These are phyloP conservation scores for Brachionus paranguensis DNA, from an alignment of 1,140 invertebrate species.

Conservation along the genomic window DNA sequence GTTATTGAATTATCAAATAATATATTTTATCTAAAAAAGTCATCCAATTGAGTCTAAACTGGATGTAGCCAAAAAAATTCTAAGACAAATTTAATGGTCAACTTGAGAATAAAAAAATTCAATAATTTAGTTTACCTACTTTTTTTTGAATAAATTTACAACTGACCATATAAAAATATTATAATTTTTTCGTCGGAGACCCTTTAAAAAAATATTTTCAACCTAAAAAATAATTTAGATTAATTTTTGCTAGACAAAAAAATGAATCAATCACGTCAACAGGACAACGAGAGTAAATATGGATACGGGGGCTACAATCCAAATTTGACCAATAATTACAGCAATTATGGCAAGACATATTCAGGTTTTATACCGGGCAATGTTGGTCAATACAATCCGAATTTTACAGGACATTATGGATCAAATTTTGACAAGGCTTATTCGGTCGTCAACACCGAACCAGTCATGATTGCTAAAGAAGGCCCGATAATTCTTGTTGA, in stretches of 20 bases:
- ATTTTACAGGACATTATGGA: slow-evolving; percentile 8
- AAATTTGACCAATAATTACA: neutral
- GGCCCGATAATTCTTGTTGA: slow-evolving; percentile 21
- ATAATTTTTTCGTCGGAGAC: neutral
- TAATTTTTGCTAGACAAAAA: neutral
- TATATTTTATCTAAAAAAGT: neutral
- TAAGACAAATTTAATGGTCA: neutral
- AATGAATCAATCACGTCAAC: slow-evolving; percentile 28
- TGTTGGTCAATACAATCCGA: slow-evolving; percentile 8
- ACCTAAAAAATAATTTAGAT: slow-evolving; percentile 7
- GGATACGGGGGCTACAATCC: slow-evolving; percentile 6
- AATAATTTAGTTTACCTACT: neutral
- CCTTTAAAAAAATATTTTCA: neutral
- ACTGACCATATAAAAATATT: neutral
- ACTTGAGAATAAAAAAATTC: neutral
- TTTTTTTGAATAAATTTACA: neutral
- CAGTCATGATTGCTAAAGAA: neutral
- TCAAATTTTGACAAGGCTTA: slow-evolving; percentile 28
- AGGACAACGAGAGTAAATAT: neutral
- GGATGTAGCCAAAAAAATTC: neutral
- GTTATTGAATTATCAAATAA: neutral
- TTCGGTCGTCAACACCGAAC: slow-evolving; percentile 21
- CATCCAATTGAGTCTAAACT: neutral
- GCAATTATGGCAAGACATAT: slow-evolving; percentile 10
- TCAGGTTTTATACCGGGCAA: neutral